Percentiles rank a stretch among this genome's conserved stretches.
Evolutionary conservation across 2,888 invertebrate genomes (phyloP).

Genomic region (Aporophyla nigra): DNA sequence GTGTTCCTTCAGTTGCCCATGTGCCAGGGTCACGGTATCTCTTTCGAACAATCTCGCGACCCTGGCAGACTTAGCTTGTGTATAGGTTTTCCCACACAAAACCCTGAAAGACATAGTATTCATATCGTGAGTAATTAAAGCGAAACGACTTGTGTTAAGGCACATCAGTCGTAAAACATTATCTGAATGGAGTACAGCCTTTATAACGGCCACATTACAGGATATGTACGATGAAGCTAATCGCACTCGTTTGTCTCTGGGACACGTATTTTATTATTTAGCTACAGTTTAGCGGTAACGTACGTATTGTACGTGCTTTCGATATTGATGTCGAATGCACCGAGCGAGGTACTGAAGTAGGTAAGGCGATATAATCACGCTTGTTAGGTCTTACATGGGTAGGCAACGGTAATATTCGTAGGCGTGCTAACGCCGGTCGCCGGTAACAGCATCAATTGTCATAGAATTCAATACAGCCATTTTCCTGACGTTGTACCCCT

Average conservation of each 20-base stretch:
- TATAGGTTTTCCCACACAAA: not conserved
- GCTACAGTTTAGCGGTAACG: constrained; percentile 19
- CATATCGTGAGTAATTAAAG: constrained; percentile 27
- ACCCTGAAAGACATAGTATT: not conserved
- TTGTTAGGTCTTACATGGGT: not conserved
- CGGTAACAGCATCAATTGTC: not conserved
- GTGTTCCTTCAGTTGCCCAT: too few relatives aligned
- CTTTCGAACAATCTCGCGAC: too few relatives aligned
- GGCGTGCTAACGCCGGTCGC: not conserved
- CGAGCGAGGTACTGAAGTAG: too few relatives aligned
- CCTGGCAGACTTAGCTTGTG: too few relatives aligned
- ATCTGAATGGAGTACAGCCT: constrained; percentile 17
- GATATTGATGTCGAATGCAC: not conserved
- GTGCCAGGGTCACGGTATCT: too few relatives aligned
- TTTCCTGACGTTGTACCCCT: too few relatives aligned
- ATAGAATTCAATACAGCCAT: too few relatives aligned
- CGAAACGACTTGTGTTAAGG: constrained; percentile 28
- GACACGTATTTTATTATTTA: constrained; percentile 5
- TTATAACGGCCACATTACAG: constrained; percentile 5
- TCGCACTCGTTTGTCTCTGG: constrained; percentile 13
- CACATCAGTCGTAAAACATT: constrained; percentile 34
- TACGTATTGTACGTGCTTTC: not conserved
- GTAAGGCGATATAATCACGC: not conserved
- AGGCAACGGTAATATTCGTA: not conserved
- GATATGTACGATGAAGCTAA: not conserved